These are phyloP conservation scores for Sympetrum striolatum DNA, from an alignment of 2,888 invertebrate genomes.

Conservation along the genomic window DNA sequence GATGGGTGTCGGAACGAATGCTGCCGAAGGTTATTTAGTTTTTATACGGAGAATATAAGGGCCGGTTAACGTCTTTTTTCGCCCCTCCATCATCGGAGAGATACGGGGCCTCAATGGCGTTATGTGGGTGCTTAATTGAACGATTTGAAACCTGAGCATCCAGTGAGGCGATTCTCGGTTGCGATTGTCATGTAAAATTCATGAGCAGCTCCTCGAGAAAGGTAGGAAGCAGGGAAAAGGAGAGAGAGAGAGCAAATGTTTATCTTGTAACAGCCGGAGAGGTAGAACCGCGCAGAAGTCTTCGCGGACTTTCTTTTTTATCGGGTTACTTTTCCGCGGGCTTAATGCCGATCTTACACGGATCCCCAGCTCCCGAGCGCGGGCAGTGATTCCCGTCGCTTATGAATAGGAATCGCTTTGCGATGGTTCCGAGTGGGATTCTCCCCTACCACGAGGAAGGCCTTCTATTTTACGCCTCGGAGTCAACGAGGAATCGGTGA, in stretches of 20 bases:
- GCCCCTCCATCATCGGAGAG: not conserved
- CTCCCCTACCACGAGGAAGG: too few relatives aligned
- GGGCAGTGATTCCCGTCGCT: not conserved
- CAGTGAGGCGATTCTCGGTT: not conserved
- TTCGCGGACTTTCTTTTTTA: not conserved
- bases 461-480: too few relatives aligned
- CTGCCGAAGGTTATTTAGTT: not conserved
- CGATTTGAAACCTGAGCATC: not conserved
- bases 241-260: not conserved
- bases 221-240: not conserved
- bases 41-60: not conserved
- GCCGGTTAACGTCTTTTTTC: not conserved
- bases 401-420: not conserved
- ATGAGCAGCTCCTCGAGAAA: not conserved
- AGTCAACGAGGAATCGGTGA: too few relatives aligned
- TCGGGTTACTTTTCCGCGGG: not conserved
- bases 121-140: constrained; percentile 25
- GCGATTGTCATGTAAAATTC: constrained; percentile 31
- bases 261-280: not conserved
- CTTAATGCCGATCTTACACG: not conserved
- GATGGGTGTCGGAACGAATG: too few relatives aligned
- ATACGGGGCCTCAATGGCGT: not conserved
- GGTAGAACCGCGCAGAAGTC: not conserved
- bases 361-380: not conserved
- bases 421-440: not conserved